A percentile compares a stretch with the other conserved stretches of the same genome.
phyloP scores from a whole-genome alignment of 2,888 invertebrate species.

The Aphelenchoides bicaudatus region DNA sequence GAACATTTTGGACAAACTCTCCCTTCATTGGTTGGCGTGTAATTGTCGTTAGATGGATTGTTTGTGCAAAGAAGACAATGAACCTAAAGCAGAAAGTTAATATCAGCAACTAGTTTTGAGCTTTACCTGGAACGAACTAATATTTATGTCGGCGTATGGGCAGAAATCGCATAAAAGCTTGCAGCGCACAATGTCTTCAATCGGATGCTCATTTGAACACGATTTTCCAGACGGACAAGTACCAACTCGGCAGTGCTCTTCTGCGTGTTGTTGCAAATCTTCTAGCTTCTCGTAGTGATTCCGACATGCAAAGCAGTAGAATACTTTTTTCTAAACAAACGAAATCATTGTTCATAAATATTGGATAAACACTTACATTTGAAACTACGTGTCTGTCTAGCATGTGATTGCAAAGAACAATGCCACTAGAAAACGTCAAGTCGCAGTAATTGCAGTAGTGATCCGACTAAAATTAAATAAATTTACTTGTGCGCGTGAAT shows the following conservation, averaged over 20 bases:
- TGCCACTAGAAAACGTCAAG: not conserved
- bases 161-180: constrained; percentile 14
- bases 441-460: not conserved
- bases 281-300: not conserved
- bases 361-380: not conserved
- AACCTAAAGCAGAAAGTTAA: constrained; percentile 8
- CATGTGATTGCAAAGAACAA: not conserved
- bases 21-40: constrained; percentile 18
- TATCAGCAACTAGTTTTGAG: not conserved
- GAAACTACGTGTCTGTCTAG: not conserved
- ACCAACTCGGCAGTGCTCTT: not conserved
- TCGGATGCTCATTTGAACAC: not conserved
- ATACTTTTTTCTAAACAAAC: not conserved
- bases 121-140: not conserved
- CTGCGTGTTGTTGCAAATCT: not conserved
- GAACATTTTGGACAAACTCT: constrained; percentile 9
- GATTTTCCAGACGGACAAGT: too few species aligned
- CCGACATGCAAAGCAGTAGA: not conserved
- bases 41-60: constrained; percentile 14
- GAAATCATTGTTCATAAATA: not conserved
- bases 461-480: constrained; percentile 1
- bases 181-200: not conserved
- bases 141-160: not conserved
- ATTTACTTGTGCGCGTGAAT: too few species aligned
- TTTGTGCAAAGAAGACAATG: constrained; percentile 11